Percentiles rank a stretch among this genome's conserved stretches.
Evolutionary conservation across 2,797 vertebrate species (phyloP).

Genomic region (Telmatherina bonti): DNA sequence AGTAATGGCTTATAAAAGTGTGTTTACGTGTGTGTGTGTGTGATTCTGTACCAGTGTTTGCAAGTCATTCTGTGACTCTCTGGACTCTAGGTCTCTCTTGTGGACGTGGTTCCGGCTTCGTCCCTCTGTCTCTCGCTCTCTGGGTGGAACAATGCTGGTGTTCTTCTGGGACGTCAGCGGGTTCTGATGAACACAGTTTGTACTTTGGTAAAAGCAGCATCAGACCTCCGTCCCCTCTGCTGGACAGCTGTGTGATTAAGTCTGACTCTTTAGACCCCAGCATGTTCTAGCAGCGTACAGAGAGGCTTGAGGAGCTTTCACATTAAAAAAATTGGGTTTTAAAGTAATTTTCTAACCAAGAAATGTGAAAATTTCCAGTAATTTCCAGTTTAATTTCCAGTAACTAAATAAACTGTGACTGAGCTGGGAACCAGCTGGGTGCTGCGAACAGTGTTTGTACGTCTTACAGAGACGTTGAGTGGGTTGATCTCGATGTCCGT

Average conservation of each 20-base stretch:
- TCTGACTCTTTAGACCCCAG: too few relatives aligned
- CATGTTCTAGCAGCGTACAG: too few relatives aligned
- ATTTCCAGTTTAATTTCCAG: not conserved
- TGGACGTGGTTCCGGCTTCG: conserved; percentile 76
- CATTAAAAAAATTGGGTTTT: too few relatives aligned
- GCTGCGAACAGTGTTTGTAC: not conserved
- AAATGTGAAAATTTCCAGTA: not conserved
- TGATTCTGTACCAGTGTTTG: conserved; percentile 85
- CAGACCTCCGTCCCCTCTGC: too few relatives aligned
- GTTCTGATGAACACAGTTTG: conserved; percentile 58
- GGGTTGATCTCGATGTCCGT: conserved; percentile 91
- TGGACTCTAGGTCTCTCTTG: conserved; percentile 71
- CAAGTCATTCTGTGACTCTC: conserved; percentile 71
- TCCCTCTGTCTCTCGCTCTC: conserved; percentile 67
- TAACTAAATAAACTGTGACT: not conserved
- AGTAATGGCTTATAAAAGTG: too few relatives aligned
- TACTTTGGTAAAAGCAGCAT: too few relatives aligned
- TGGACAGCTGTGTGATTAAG: too few relatives aligned
- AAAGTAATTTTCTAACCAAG: not conserved
- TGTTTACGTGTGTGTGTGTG: too few relatives aligned
- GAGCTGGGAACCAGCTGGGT: not conserved
- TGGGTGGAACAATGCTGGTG: conserved; percentile 65
- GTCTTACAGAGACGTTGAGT: conserved; percentile 88
- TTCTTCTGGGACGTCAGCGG: conserved; percentile 80
- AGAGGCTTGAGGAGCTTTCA: too few relatives aligned